Evolutionary conservation across 2,888 invertebrate genomes (phyloP).

Genomic region (Thecophora atra): DNA sequence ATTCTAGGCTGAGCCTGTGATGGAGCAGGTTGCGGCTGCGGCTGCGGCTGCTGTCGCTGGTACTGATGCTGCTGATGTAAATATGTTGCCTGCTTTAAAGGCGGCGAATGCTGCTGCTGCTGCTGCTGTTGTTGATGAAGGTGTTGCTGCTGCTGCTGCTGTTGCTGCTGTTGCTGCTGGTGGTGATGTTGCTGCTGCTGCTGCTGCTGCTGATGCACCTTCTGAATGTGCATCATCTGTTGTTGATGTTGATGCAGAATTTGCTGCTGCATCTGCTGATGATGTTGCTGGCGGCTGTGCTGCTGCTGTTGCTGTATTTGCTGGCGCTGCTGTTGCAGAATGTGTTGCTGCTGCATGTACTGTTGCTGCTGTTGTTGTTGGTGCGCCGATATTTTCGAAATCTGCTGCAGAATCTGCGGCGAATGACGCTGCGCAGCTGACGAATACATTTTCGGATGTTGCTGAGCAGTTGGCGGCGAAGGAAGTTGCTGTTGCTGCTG

Average conservation of each 20-base stretch:
- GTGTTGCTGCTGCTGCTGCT: slow-evolving; percentile 42
- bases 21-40: too few relatives aligned
- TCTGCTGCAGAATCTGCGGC: slow-evolving; percentile 48
- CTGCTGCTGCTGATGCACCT: slow-evolving; percentile 46
- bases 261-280: slow-evolving; percentile 40
- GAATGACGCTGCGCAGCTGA: slow-evolving; percentile 36
- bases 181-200: slow-evolving; percentile 47
- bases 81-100: slow-evolving; percentile 38
- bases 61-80: slow-evolving; percentile 45
- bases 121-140: slow-evolving; percentile 43
- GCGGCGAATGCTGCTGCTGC: slow-evolving; percentile 42
- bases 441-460: slow-evolving; percentile 31
- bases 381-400: slow-evolving; percentile 55
- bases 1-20: neutral
- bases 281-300: slow-evolving; percentile 49
- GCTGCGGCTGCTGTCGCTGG: slow-evolving; percentile 44
- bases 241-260: slow-evolving; percentile 38
- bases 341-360: slow-evolving; percentile 48
- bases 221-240: slow-evolving; percentile 38
- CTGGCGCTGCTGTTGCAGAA: slow-evolving; percentile 54
- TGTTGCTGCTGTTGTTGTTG: slow-evolving; percentile 52
- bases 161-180: slow-evolving; percentile 40
- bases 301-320: slow-evolving; percentile 61
- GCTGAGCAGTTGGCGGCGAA: slow-evolving; percentile 27
- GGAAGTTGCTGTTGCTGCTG: slow-evolving; percentile 45